Evolutionary conservation across 2,888 invertebrate species (phyloP), one percentile per base, ranked within the genome.

Genomic region (Hartigia nigra): DNA sequence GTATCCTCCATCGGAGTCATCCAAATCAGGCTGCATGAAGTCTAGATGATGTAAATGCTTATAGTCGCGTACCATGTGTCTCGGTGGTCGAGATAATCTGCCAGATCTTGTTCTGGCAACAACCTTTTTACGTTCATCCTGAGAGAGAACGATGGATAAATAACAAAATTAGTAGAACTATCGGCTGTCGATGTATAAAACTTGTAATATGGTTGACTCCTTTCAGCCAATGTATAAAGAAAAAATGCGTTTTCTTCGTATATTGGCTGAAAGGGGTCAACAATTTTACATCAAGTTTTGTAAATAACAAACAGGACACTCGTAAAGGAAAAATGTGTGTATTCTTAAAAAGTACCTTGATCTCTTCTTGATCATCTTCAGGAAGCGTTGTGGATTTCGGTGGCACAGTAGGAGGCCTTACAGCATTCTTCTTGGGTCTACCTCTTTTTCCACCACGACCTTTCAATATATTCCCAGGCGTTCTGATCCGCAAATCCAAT

Each of bases 51-150:
- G 93, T 77, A 94, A 91, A 79, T 93, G 93, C 83, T 94, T 94
- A 86, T 94, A 94, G 87, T 94, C 94, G 81, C 93, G 93, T 31
- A 94, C 92, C 93, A 94, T 94, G 85, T 94, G 94, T 72, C 93
- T 92, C 0, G 94, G 94, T 0, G 94, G 94, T 77, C 94, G 92
- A 1, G 94, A 94, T 37, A 94, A 91, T 75, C 94, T 91, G 0
- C 93, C 93, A 14, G 93, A 94, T 79, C 94, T 89, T 31, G 94
- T 94, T 77, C 93, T 91, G 1, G 93, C 93, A 23, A 92, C 92
- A 75, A 93, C 92, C 82, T 93, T 93, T 83, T 92, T 92, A 9
- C 90, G 88, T 55, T 93, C 93, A 81, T 92, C 93, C 91, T 92
- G 78, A 12, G 81, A 75, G 55, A 37, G 37, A n/a, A n/a, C 1